These are phyloP conservation scores for Sporophila hypoxantha DNA, from an alignment of 2,113 vertebrate genomes.

Conservation along the genomic window DNA sequence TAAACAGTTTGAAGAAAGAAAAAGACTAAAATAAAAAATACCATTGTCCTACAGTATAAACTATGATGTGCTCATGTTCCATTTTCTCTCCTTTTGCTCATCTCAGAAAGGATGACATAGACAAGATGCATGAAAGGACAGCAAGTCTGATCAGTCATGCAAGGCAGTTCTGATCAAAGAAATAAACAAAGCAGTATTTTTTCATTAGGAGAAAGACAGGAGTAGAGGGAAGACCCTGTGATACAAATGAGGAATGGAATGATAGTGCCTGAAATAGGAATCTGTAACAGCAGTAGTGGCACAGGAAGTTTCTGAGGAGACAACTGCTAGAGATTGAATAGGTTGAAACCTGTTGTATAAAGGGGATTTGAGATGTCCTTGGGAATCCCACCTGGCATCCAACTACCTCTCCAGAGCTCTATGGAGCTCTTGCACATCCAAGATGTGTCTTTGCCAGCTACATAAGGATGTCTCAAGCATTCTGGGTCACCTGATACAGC, in stretches of 20 bases:
- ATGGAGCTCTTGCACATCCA: background rate
- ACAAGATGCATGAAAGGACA: background rate
- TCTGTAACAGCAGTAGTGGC: background rate
- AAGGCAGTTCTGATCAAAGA: background rate
- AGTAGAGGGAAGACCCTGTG: background rate
- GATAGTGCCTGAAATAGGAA: background rate
- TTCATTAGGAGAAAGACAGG: background rate
- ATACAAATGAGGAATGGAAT: background rate
- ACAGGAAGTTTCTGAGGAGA: background rate
- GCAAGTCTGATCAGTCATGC: background rate
- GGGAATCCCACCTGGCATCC: background rate
- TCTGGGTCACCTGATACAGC: background rate
- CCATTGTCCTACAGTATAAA: background rate
- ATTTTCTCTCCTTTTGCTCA: background rate
- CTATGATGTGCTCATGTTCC: background rate
- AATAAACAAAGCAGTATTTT: background rate
- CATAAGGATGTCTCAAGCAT: background rate
- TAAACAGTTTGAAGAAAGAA: background rate
- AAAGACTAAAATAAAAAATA: background rate
- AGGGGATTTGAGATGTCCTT: background rate
- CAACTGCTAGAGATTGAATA: background rate
- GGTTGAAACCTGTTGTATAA: background rate
- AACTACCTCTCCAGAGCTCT: background rate
- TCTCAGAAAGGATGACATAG: background rate
- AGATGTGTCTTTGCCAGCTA: background rate